Percentiles rank a stretch among this genome's conserved stretches.
Conservation (phyloP, 2,888 invertebrate genomes). For the Spilarctia lutea region DNA sequence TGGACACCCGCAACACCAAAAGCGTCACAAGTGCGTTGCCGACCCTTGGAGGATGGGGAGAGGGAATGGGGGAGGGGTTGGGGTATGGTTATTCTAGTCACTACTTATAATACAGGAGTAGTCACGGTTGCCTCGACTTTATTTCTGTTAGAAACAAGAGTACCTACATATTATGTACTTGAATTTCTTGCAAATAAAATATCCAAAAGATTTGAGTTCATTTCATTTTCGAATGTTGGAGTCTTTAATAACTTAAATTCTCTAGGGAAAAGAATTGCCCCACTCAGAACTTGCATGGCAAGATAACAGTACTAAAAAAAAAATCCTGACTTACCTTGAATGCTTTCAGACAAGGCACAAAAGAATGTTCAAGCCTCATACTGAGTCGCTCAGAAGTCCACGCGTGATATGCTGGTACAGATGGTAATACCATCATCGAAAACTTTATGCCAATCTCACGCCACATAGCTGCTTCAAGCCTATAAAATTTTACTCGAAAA, state of each 20-base stretch:
- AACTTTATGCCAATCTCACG: constrained; percentile 87
- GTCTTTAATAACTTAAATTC: background rate
- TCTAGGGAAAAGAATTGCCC: background rate
- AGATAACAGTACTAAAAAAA: background rate
- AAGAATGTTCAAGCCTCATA: constrained; percentile 85
- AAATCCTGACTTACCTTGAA: constrained; percentile 69
- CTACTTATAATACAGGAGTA: no score
- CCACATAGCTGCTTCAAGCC: constrained; percentile 88
- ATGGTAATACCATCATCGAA: constrained; percentile 82
- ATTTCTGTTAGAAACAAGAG: no score
- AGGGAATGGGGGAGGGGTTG: no score
- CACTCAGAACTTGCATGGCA: background rate
- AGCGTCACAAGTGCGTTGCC: no score
- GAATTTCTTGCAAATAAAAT: background rate
- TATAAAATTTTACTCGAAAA: constrained; percentile 35
- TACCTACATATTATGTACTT: no score
- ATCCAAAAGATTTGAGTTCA: background rate
- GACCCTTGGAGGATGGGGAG: no score
- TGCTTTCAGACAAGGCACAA: constrained; percentile 83
- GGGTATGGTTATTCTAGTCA: no score
- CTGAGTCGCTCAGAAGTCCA: constrained; percentile 85
- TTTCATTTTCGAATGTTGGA: background rate
- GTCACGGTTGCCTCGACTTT: no score
- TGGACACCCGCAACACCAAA: no score
- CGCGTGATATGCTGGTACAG: constrained; percentile 83